Evolutionary conservation across 2,113 vertebrate species (phyloP).

Genomic region (Pandion haliaetus): DNA sequence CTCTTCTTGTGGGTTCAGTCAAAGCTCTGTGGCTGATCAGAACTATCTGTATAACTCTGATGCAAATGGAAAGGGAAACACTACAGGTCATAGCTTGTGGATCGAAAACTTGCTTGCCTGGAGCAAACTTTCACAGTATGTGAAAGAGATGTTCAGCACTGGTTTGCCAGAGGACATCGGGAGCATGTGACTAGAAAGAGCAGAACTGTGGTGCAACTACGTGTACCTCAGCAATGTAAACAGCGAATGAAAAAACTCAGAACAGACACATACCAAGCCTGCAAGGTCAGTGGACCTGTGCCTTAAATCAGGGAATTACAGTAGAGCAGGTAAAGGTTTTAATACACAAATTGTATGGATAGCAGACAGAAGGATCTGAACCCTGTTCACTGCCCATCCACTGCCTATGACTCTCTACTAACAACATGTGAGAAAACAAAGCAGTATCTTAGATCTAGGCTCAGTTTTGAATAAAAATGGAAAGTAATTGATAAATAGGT

Average conservation of each 20-base stretch:
- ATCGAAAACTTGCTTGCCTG: not conserved
- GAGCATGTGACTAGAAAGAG: not conserved
- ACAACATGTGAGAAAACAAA: not conserved
- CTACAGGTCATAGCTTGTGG: not conserved
- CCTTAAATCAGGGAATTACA: not conserved
- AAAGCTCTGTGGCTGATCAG: not conserved
- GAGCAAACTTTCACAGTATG: not conserved
- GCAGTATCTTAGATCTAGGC: not conserved
- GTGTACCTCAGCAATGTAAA: not conserved
- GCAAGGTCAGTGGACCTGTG: not conserved
- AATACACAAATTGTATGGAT: not conserved
- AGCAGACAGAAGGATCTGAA: not conserved
- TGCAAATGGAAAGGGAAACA: not conserved
- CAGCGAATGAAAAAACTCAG: not conserved
- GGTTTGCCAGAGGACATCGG: not conserved
- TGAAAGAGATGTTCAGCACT: not conserved
- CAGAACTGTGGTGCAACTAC: not conserved
- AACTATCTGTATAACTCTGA: not conserved
- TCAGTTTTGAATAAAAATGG: not conserved
- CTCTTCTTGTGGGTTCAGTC: not conserved
- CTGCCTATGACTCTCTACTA: not conserved
- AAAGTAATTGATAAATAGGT: not conserved
- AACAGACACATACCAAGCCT: not conserved
- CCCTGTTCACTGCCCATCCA: not conserved
- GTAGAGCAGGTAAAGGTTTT: not conserved